A percentile compares a stretch with the other conserved stretches of the same genome.
These are phyloP conservation scores for Thaumetopoea pityocampa DNA, from an alignment of 1,140 invertebrate genomes.

Conservation along the genomic window DNA sequence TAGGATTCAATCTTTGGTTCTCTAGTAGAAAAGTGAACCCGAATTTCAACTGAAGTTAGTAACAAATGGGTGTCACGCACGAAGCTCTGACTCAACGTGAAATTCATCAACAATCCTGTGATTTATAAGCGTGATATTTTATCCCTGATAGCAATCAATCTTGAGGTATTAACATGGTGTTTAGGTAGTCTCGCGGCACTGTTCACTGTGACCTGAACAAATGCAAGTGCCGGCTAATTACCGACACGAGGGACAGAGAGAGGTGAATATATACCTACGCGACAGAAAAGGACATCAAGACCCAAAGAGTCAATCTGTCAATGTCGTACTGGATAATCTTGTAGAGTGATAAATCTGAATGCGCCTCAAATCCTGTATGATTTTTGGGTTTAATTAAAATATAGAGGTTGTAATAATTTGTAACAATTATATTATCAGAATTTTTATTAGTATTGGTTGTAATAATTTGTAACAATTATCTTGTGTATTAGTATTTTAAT, in stretches of 20 bases:
- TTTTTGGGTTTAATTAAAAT: constrained; percentile 46
- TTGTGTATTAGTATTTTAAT: too few species aligned
- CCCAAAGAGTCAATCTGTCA: constrained; percentile 53
- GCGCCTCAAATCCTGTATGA: constrained; percentile 34
- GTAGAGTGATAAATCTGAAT: constrained; percentile 48
- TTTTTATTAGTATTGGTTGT: too few species aligned
- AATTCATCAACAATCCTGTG: constrained; percentile 13
- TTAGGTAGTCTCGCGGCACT: constrained; percentile 50
- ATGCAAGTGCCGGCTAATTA: constrained; percentile 63
- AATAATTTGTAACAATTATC: too few species aligned
- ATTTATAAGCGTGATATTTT: constrained; percentile 22
- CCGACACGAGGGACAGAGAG: constrained; percentile 31
- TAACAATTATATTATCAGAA: too few species aligned
- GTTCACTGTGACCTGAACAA: constrained; percentile 54
- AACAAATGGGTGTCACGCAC: constrained; percentile 1
- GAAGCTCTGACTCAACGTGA: constrained; percentile 4
- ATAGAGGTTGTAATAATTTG: constrained; percentile 34
- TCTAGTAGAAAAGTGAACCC: too few species aligned
- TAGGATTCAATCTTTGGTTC: too few species aligned
- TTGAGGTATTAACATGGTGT: constrained; percentile 49
- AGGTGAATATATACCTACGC: constrained; percentile 4
- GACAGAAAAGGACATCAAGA: constrained; percentile 25
- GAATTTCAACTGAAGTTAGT: too few species aligned
- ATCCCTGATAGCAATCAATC: constrained; percentile 45
- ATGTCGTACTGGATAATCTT: constrained; percentile 57